Evolutionary conservation across 2,113 vertebrate genomes (phyloP), one percentile per base, ranked within the genome.

Genomic region (Poeciliopsis retropinna): DNA sequence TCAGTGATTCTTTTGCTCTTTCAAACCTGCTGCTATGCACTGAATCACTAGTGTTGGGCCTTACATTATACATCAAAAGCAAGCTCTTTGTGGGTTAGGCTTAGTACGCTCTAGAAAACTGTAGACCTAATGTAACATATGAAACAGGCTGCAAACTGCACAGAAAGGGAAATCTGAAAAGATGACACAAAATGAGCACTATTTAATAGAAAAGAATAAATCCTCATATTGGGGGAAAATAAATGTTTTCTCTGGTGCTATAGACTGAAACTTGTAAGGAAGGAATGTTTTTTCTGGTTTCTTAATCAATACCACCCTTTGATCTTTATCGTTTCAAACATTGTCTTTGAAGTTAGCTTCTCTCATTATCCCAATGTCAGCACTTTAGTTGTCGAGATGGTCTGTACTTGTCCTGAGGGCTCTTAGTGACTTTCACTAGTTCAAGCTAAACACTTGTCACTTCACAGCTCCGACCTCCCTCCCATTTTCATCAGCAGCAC

Each of bases 361-460:
- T 81, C 57, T 75, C 64, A 27, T 92, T 79, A 79, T 78, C 75
- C 79, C 73, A 0, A n/a, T 64, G 82, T 88, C 82, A 81, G 85
- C 80, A 60, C 47, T 81, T 85, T 37, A 70, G 63, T 31, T 39
- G 37, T n/a, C 25, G 8, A 72, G 29, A 54, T 75, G 61, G 68
- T 61, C 64, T 31, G 81, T 51, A 2, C 28, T 30, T 79, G 71
- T 92, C 86, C 87, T 73, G 34, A 30, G 82, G 78, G 83, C 67
- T 80, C 6, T 65, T 67, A 78, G 74, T 80, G 77, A 78, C 77
- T 72, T 81, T 41, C 76, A 57, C 76, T 68, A 82, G 87, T 85
- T 64, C 32, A 65, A 84, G 76, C 86, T 89, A 87, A 93, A 90
- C 87, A 92, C 85, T 85, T 90, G 90, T 89, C 91, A 89, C 81